Percentiles rank a stretch among this genome's conserved stretches.
Evolutionary conservation across 2,113 vertebrate species (phyloP).

Genomic region (Puntigrus tetrazona): DNA sequence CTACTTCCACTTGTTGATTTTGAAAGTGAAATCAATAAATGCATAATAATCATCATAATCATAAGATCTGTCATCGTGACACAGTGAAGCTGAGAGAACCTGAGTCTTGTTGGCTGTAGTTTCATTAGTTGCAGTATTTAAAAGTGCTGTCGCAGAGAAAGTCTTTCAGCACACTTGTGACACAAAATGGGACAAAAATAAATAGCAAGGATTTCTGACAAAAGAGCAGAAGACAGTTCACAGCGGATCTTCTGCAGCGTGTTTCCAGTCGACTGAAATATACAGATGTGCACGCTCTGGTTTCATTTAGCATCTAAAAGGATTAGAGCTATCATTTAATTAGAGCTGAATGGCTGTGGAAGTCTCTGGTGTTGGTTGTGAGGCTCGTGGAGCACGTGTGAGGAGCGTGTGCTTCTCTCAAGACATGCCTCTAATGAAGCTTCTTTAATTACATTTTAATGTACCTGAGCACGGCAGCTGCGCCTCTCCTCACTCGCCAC

Average conservation of each 20-base stretch:
- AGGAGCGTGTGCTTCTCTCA: conserved; percentile 35
- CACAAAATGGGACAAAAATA: not conserved
- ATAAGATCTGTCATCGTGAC: no score
- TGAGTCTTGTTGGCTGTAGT: not conserved
- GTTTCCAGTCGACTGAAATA: not conserved
- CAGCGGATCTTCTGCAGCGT: not conserved
- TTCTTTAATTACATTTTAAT: conserved; percentile 64
- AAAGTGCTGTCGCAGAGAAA: not conserved
- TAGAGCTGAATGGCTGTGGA: not conserved
- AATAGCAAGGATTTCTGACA: not conserved
- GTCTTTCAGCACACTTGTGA: not conserved
- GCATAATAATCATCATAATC: no score
- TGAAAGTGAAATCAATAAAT: no score
- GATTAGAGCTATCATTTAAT: conserved; percentile 17
- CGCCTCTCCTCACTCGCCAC: conserved; percentile 36
- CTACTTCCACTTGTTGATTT: no score
- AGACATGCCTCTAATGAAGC: conserved; percentile 58
- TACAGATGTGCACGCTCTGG: not conserved
- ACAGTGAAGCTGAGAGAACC: no score
- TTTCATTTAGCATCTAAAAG: not conserved
- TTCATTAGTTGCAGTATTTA: not conserved
- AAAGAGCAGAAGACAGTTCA: not conserved
- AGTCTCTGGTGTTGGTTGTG: not conserved
- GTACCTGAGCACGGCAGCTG: conserved; percentile 62
- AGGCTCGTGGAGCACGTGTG: conserved; percentile 24